A percentile compares a stretch with the other conserved stretches of the same genome.
phyloP scores from a whole-genome alignment of 1,140 invertebrate genomes.

The Heliconius melpomene region DNA sequence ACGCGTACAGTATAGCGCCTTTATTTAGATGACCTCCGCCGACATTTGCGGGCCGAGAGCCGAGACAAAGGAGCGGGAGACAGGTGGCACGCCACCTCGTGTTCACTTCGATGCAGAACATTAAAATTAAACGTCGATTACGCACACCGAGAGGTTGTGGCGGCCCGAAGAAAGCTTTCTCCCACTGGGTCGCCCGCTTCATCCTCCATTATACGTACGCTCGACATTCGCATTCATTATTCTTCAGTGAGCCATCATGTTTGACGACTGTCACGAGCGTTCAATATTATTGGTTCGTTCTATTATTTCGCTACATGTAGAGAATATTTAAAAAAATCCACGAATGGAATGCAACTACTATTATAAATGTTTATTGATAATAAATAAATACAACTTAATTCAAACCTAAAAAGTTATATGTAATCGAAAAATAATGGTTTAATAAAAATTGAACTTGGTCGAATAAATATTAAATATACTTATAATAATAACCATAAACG shows the following conservation, averaged over 20 bases:
- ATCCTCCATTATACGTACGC: conserved; percentile 49
- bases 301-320: not conserved
- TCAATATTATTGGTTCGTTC: too few relatives aligned
- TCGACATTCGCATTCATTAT: conserved; percentile 55
- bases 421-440: too few relatives aligned
- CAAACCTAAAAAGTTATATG: too few relatives aligned
- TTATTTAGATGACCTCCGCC: conserved; percentile 80
- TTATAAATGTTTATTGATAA: not conserved
- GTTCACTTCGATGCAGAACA: conserved; percentile 56
- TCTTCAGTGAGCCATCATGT: conserved; percentile 45
- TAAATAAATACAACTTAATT: not conserved
- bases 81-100: conserved; percentile 66
- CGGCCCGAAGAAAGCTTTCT: conserved; percentile 46
- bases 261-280: conserved; percentile 53
- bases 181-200: conserved; percentile 44
- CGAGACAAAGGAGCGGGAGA: conserved; percentile 76
- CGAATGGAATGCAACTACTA: too few relatives aligned
- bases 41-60: conserved; percentile 77
- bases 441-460: not conserved
- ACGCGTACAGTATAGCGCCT: conserved; percentile 71
- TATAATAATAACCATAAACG: conserved; percentile 19
- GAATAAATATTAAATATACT: not conserved
- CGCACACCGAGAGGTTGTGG: conserved; percentile 48
- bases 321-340: not conserved
- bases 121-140: conserved; percentile 72